phyloP scores from a whole-genome alignment of 2,113 vertebrate genomes.

The Gobio gobio region DNA sequence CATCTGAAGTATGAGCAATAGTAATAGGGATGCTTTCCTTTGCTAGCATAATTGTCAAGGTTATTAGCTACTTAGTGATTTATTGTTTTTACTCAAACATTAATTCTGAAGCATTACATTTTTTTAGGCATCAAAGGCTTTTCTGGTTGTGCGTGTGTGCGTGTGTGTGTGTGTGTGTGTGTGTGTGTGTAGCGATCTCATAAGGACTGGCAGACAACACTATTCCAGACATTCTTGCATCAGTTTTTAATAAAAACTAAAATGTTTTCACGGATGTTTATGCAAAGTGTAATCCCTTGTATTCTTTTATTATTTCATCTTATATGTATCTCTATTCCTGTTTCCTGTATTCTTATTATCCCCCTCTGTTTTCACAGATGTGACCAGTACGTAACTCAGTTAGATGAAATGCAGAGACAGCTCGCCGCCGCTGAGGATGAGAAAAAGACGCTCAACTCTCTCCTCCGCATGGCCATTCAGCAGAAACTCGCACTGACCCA shows the following conservation, averaged over 20 bases:
- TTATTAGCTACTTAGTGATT: neutral
- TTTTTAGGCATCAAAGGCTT: neutral
- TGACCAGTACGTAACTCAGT: slow-evolving; percentile 82
- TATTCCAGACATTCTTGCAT: slow-evolving; percentile 12
- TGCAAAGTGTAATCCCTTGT: slow-evolving; percentile 3
- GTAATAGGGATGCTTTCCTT: neutral
- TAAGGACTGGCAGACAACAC: neutral
- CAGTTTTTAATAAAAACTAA: slow-evolving; percentile 12
- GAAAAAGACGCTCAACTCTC: slow-evolving; percentile 82
- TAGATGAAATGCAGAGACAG: slow-evolving; percentile 84
- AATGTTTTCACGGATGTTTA: neutral
- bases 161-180: neutral
- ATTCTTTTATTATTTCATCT: slow-evolving; percentile 1
- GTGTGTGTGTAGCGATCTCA: neutral
- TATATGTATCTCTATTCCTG: slow-evolving; percentile 24
- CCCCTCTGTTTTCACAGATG: slow-evolving; percentile 69
- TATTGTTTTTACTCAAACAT: neutral
- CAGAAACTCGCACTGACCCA: slow-evolving; percentile 82
- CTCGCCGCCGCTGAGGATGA: slow-evolving; percentile 81
- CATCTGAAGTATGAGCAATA: neutral
- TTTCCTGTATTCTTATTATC: slow-evolving; percentile 37
- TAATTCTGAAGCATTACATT: neutral
- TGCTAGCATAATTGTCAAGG: neutral
- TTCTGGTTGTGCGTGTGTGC: neutral
- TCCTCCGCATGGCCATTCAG: slow-evolving; percentile 84